phyloP scores from a whole-genome alignment of 92 coral and sea anemone genomes.

The Anthopleura xanthogrammica region DNA sequence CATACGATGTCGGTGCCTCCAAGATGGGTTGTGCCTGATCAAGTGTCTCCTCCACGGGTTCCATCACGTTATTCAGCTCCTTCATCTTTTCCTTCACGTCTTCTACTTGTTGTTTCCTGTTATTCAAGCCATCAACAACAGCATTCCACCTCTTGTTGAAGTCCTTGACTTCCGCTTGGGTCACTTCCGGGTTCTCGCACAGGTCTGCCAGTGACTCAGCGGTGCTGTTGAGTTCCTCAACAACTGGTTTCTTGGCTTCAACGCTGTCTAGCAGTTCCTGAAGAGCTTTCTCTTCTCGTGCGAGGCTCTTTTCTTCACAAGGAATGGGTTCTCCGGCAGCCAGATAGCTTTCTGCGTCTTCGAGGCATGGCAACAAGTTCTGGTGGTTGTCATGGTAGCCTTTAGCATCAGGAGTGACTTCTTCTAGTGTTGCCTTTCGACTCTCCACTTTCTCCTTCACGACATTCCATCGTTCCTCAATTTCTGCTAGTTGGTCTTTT shows the following conservation, averaged over 20 bases:
- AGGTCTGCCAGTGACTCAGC: constrained; percentile 58
- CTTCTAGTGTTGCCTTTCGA: constrained; percentile 70
- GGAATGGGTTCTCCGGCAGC: constrained; percentile 77
- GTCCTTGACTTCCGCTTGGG: constrained; percentile 90
- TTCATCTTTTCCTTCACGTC: constrained; percentile 58
- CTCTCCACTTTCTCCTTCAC: constrained; percentile 61
- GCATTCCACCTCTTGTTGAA: constrained; percentile 86
- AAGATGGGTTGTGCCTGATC: constrained; percentile 73
- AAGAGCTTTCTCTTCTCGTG: constrained; percentile 69
- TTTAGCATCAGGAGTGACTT: constrained; percentile 78
- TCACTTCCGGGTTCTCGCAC: constrained; percentile 85
- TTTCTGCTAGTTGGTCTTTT: constrained; percentile 68
- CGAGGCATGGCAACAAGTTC: constrained; percentile 76
- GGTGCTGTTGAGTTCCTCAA: constrained; percentile 57
- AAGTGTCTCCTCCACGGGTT: constrained; percentile 76
- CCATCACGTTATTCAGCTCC: constrained; percentile 64
- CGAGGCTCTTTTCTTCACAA: constrained; percentile 77
- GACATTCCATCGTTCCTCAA: constrained; percentile 71
- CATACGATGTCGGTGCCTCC: constrained; percentile 67
- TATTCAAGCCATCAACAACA: constrained; percentile 62
- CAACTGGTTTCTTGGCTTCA: constrained; percentile 63
- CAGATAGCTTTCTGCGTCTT: constrained; percentile 72
- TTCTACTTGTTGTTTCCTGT: constrained; percentile 63
- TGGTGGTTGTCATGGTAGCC: constrained; percentile 58
- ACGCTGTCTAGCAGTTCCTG: constrained; percentile 49